phyloP scores from a whole-genome alignment of 2,113 vertebrate genomes.

The Mola mola region DNA sequence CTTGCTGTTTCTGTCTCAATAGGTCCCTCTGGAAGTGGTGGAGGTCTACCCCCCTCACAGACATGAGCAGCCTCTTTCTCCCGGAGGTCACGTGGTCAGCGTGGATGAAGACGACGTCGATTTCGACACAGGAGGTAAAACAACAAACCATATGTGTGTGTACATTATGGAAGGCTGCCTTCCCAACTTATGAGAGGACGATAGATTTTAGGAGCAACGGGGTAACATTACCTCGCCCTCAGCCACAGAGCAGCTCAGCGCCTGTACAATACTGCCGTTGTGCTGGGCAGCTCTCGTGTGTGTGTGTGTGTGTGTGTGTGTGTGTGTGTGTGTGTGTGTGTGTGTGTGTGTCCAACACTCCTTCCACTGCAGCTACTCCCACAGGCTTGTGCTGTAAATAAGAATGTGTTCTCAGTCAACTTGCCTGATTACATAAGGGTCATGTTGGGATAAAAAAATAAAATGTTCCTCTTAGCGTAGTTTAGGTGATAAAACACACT shows the following conservation, averaged over 20 bases:
- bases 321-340: constrained; percentile 30
- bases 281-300: constrained; percentile 61
- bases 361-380: constrained; percentile 42
- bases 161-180: background rate
- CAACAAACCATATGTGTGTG: background rate
- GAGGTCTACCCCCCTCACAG: constrained; percentile 56
- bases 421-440: constrained; percentile 43
- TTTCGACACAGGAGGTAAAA: constrained; percentile 87
- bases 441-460: background rate
- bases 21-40: constrained; percentile 64
- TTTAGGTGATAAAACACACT: background rate
- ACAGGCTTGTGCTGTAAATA: constrained; percentile 53
- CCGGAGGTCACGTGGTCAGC: constrained; percentile 77
- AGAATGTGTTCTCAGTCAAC: constrained; percentile 52
- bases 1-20: background rate
- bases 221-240: constrained; percentile 27
- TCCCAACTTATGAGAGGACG: constrained; percentile 7
- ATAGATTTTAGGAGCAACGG: constrained; percentile 9
- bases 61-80: constrained; percentile 43
- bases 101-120: constrained; percentile 85
- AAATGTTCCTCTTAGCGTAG: background rate
- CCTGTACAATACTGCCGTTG: constrained; percentile 69
- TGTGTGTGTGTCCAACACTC: constrained; percentile 25
- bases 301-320: constrained; percentile 49
- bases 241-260: constrained; percentile 46